Conservation (phyloP, 1,140 invertebrate species). For the Macrobrachium nipponense region DNA sequence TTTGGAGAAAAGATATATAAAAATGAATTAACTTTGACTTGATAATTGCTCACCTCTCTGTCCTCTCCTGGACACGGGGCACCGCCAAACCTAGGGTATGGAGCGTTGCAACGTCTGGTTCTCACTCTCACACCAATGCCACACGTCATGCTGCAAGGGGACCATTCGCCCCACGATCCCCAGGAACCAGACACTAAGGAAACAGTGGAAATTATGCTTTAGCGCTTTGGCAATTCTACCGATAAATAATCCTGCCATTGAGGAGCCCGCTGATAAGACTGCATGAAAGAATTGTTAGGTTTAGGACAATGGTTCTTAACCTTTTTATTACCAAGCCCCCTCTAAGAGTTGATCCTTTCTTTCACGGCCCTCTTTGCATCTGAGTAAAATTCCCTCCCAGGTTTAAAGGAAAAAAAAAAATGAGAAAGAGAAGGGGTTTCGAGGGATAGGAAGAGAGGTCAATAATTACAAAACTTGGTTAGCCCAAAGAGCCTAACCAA, state of each 20-base stretch:
- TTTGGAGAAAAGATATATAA: background rate
- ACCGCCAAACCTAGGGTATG: constrained; percentile 64
- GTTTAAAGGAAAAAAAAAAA: too few species aligned
- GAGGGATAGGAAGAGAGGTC: too few species aligned
- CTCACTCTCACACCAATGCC: constrained; percentile 66
- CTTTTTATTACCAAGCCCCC: too few species aligned
- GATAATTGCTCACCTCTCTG: constrained; percentile 40
- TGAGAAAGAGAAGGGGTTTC: too few species aligned
- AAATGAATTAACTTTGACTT: background rate
- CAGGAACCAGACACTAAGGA: constrained; percentile 66
- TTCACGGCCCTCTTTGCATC: too few species aligned
- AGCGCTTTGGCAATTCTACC: constrained; percentile 42
- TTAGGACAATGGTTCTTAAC: too few species aligned
- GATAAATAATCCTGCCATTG: background rate
- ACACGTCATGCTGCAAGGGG: constrained; percentile 67
- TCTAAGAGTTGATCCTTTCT: too few species aligned
- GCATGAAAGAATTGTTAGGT: too few species aligned
- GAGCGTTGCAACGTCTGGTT: constrained; percentile 65
- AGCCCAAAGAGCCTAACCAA: too few species aligned
- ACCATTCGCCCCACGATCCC: constrained; percentile 69
- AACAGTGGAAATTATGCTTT: constrained; percentile 66
- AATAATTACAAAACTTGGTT: too few species aligned
- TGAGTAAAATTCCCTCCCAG: too few species aligned
- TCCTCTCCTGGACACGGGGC: constrained; percentile 58
- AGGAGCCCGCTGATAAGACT: too few species aligned